Conservation (phyloP, 2,888 invertebrate species). For the Anagyrus pseudococci region DNA sequence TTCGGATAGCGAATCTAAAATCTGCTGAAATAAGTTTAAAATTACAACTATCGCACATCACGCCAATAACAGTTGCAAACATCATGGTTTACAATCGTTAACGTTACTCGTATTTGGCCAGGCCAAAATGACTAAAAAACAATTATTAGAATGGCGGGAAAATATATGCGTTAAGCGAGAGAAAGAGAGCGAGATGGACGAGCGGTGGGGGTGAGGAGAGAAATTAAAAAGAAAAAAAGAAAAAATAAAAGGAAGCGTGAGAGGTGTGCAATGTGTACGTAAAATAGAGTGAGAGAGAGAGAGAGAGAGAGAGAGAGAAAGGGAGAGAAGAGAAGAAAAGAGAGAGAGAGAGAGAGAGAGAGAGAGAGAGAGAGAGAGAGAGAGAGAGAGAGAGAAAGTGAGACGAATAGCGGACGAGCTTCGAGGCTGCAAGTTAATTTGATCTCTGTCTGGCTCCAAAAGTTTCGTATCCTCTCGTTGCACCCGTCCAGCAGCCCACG, state of each 20-base stretch:
- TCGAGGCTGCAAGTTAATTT: conserved; percentile 47
- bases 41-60: too few species aligned
- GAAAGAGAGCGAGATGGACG: too few species aligned
- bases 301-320: not conserved
- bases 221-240: conserved; percentile 31
- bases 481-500: conserved; percentile 15
- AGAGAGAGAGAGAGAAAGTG: not conserved
- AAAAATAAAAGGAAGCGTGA: too few species aligned
- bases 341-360: not conserved
- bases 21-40: too few species aligned
- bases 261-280: too few species aligned
- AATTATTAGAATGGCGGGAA: too few species aligned
- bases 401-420: conserved; percentile 15
- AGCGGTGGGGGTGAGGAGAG: conserved; percentile 1
- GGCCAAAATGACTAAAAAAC: too few species aligned
- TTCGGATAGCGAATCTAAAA: too few species aligned
- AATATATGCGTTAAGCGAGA: too few species aligned
- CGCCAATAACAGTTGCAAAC: too few species aligned
- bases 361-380: not conserved
- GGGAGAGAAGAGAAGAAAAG: conserved; percentile 9
- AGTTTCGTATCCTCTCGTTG: conserved; percentile 43
- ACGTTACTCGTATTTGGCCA: too few species aligned
- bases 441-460: conserved; percentile 45
- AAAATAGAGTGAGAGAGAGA: not conserved
- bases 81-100: too few species aligned